These are phyloP conservation scores for Takifugu flavidus DNA, from an alignment of 2,113 vertebrate genomes.

Conservation along the genomic window DNA sequence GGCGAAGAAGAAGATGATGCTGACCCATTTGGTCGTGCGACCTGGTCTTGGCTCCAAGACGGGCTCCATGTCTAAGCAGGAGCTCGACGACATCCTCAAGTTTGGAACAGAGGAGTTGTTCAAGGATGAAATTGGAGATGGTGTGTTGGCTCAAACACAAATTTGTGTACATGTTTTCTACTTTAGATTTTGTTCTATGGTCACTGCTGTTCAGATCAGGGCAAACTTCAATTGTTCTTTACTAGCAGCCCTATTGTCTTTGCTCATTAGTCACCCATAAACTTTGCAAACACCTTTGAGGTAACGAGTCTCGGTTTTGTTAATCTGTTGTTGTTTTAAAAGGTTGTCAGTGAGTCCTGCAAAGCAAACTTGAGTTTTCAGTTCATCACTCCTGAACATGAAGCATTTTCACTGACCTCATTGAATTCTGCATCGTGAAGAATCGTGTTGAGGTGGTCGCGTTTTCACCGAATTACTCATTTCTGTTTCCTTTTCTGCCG, in stretches of 20 bases:
- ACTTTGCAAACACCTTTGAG: neutral
- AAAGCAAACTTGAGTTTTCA: no score
- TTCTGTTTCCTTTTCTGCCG: neutral
- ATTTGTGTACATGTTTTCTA: neutral
- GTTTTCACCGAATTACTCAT: neutral
- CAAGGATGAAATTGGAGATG: constrained; percentile 89
- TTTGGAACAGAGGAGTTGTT: constrained; percentile 97
- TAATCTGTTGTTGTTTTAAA: no score
- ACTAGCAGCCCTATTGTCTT: neutral
- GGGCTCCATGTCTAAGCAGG: constrained; percentile 98
- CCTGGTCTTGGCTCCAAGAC: constrained; percentile 96
- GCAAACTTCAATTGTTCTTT: no score
- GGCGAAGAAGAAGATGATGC: constrained; percentile 99
- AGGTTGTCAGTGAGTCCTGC: no score
- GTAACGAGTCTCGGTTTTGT: no score
- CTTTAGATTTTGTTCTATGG: no score
- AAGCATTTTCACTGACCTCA: no score
- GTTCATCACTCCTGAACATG: no score
- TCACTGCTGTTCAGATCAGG: no score
- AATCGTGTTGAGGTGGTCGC: neutral
- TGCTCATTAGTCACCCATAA: neutral
- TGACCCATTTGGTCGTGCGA: constrained; percentile 94
- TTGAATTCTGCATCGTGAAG: no score
- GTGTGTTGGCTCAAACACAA: constrained; percentile 51
- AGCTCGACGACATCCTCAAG: constrained; percentile 97